Base-by-base conservation (phyloP, 2,888 invertebrate species). In the Phengaris arion region DNA sequence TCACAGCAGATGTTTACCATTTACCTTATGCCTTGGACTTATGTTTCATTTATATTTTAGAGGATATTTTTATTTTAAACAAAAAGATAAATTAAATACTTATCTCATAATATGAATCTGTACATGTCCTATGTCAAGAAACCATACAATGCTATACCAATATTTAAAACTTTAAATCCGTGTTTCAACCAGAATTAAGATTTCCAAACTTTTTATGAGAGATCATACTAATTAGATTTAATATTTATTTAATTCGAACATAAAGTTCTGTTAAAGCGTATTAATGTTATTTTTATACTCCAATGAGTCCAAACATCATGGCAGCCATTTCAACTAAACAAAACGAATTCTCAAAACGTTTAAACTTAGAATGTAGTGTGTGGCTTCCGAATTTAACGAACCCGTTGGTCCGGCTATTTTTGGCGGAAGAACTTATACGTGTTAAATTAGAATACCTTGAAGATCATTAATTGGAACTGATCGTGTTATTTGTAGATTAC, bases 391-490 rank as follows among this genome's bases (percentile, higher is more conserved):
- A 89, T 86, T 89, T 87, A 88, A 80, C 80, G 77, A 79, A 82
- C 83, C 86, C 89, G 91, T 90, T 90, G 90, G 89, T 88, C 89
- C 82, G 78, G 35, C 10, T 75, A 73, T 73, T 73, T 64, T 75
- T 15, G 68, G 74, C 55, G 54, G 68, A 45, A 51, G 46, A 48
- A 15, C 35, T 48, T n/a, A 10, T 55, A 68, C 74, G 52, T 22
- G n/a, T 35, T 52, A 35, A 68, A 64, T 51, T 6, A 15, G 8
- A 45, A 45, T 74, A 70, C 70, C 70, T 70, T 70, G 51, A 70
- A 15, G 51, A 4, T 35, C 3, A 51, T 10, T 51, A 48, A 70
- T 45, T 64, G 35, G 64, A 64, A 45, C 64, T 64, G 12, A 64
- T 64, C 64, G 6, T 7, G 8, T 64, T 64, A 22, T 70, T 52